Base-by-base conservation (phyloP, 2,888 invertebrate species). In the Drosophila anomelani region DNA sequence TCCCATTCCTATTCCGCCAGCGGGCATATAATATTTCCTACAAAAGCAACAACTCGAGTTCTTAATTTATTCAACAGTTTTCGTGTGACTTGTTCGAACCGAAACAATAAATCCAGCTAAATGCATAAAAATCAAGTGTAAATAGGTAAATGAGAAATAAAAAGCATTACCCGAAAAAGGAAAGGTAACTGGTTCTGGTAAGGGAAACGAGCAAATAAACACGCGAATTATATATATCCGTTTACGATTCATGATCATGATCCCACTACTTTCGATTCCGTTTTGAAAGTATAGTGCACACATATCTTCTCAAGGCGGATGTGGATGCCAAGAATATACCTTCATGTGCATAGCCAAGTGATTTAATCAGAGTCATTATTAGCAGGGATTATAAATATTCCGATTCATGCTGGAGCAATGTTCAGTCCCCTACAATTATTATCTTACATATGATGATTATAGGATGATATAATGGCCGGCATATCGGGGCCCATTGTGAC, bases 101-200 rank as follows among this genome's bases (percentile, higher is more conserved):
- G 47, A 79, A 78, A 76, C 79, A 81, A 81, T 81, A 82, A 82
- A 82, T 75, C 62, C 66, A 80, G 54, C 51, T 64, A 59, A 77
- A 76, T 83, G 68, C 67, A 75, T 61, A 66, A 66, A 69, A 51
- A 69, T 46, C 57, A 63, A 51, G 44, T 51, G 47, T 44, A 60
- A 49, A 49, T 47, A 67, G 49, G 13, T 51, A 51, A 51, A 51
- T 34, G 17, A 34, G 34, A 38, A 29, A 55, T 43, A 49, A 51
- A 61, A 66, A 64, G 34, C 67, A 66, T 66, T 66, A 66, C 79
- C 79, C 66, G 34, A 51, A 64, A 80, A 85, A 85, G 78, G 83
- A 84, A 84, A 84, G 84, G 83, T 58, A 84, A 84, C 84, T 77
- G 76, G 83, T 79, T 72, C 66, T 69, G 67, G 64, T 26, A 38